A percentile compares a stretch with the other conserved stretches of the same genome.
Conservation (phyloP, 2,888 invertebrate species). For the Holacanthella duospinosa region DNA sequence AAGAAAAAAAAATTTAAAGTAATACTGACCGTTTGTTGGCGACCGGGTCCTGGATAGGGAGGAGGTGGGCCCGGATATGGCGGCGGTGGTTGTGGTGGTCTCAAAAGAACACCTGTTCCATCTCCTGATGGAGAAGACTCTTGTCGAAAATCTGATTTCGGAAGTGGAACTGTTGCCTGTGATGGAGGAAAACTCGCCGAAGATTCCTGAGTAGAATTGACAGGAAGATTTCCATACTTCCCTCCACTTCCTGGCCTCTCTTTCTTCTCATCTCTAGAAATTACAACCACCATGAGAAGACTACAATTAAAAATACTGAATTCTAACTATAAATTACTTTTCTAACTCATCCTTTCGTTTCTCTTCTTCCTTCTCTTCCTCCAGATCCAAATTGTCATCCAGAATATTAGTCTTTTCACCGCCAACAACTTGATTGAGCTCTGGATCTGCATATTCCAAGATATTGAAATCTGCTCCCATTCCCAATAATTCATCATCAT, state of each 20-base stretch:
- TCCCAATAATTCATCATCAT: slow-evolving; percentile 71
- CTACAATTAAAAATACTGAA: background rate
- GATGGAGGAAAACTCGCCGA: slow-evolving; percentile 36
- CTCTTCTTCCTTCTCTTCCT: slow-evolving; percentile 53
- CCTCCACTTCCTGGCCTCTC: slow-evolving; percentile 14
- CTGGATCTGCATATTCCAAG: slow-evolving; percentile 88
- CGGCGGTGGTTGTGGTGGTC: slow-evolving; percentile 60
- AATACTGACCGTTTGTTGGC: background rate
- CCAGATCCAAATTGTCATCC: slow-evolving; percentile 71
- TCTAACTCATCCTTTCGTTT: slow-evolving; percentile 39
- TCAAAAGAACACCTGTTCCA: slow-evolving; percentile 40
- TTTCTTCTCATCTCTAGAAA: slow-evolving; percentile 18
- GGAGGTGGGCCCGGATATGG: slow-evolving; percentile 61
- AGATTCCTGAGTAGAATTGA: background rate
- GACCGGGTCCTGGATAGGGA: slow-evolving; percentile 50
- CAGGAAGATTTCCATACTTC: background rate
- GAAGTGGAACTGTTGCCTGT: slow-evolving; percentile 43
- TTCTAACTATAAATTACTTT: slow-evolving; percentile 17
- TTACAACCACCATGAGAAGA: slow-evolving; percentile 2
- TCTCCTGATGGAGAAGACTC: slow-evolving; percentile 28
- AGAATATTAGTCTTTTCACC: slow-evolving; percentile 75
- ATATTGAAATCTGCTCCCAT: slow-evolving; percentile 93
- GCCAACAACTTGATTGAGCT: slow-evolving; percentile 67
- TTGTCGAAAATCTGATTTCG: slow-evolving; percentile 19
- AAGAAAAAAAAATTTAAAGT: background rate